phyloP scores from a whole-genome alignment of 2,113 vertebrate genomes.

The Astur gentilis region DNA sequence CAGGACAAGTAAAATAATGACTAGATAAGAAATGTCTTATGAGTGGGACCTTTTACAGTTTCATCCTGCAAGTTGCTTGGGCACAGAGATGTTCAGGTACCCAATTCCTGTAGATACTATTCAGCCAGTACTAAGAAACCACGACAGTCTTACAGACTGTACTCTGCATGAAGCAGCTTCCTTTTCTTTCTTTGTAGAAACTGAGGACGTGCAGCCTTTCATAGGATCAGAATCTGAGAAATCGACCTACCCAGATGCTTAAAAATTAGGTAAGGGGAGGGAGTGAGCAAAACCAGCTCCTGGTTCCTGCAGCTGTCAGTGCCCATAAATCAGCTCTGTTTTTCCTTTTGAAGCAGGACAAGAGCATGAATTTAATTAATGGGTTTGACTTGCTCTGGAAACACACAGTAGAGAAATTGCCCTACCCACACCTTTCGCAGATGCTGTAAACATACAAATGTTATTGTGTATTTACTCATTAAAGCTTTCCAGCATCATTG shows the following conservation, averaged over 20 bases:
- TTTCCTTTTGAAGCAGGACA: conserved; percentile 14
- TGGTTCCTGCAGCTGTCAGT: neutral
- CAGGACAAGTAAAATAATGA: neutral
- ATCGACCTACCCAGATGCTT: neutral
- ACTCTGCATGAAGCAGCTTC: neutral
- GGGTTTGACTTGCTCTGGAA: conserved; percentile 38
- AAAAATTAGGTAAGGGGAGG: neutral
- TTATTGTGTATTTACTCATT: conserved; percentile 13
- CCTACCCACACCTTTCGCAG: neutral
- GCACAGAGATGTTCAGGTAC: neutral
- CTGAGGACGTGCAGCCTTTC: neutral
- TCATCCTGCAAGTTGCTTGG: neutral
- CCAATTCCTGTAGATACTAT: neutral
- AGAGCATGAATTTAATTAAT: conserved; percentile 41
- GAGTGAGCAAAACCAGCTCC: neutral
- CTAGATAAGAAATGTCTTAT: neutral
- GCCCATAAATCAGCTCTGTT: conserved; percentile 16
- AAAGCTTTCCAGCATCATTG: neutral
- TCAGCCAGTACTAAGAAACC: neutral
- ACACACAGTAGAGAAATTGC: neutral
- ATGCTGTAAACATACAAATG: conserved; percentile 6
- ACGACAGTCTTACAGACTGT: neutral
- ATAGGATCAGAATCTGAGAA: neutral
- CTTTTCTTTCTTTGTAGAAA: neutral
- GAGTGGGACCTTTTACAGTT: neutral